phyloP scores from a whole-genome alignment of 2,888 invertebrate genomes.

The Melinopterus prodromus region DNA sequence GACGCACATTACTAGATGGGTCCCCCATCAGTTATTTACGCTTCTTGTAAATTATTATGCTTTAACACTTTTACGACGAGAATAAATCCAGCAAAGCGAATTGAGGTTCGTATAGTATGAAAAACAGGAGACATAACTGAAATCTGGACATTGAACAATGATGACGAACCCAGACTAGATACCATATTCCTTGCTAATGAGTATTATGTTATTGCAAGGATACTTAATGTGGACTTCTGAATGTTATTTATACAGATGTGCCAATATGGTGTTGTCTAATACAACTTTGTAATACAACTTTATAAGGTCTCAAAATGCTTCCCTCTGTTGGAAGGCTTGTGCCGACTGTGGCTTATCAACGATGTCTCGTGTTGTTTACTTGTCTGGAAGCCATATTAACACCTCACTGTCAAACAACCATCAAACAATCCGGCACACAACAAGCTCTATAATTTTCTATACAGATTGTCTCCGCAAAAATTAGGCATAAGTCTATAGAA shows the following conservation, averaged over 20 bases:
- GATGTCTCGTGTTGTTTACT: too few species aligned
- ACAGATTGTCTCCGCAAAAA: too few species aligned
- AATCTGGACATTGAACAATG: not conserved
- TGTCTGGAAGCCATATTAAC: too few species aligned
- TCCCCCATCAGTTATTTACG: not conserved
- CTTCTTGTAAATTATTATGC: not conserved
- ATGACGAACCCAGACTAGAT: not conserved
- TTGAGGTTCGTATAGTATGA: not conserved
- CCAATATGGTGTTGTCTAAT: not conserved
- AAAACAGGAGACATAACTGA: not conserved
- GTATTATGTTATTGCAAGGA: not conserved
- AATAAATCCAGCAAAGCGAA: not conserved
- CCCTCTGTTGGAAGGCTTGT: too few species aligned
- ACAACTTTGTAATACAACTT: too few species aligned
- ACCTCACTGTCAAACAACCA: too few species aligned
- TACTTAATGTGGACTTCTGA: not conserved
- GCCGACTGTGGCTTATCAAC: too few species aligned
- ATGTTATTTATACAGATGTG: not conserved
- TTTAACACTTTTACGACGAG: not conserved
- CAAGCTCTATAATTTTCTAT: too few species aligned
- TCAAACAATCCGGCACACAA: too few species aligned
- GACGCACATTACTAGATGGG: not conserved
- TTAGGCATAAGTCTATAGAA: too few species aligned
- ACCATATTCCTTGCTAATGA: not conserved
- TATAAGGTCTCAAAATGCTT: too few species aligned